These are phyloP conservation scores for Tetropium fuscum DNA, from an alignment of 2,888 invertebrate species.

Conservation along the genomic window DNA sequence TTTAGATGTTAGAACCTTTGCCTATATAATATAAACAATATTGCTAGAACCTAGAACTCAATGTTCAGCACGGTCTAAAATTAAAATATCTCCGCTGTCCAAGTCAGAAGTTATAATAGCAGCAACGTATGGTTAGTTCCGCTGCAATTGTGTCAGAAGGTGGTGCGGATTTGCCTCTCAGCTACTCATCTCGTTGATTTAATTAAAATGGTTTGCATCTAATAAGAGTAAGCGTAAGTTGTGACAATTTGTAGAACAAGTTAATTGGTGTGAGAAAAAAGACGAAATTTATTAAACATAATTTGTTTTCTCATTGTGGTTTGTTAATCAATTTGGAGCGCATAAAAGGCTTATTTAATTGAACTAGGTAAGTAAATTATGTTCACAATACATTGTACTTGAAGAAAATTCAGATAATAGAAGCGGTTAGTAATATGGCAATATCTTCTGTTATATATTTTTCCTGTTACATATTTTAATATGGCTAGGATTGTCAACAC, in stretches of 20 bases:
- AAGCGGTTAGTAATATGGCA: no score
- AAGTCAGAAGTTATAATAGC: constrained; percentile 24
- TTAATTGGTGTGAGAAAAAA: constrained; percentile 5
- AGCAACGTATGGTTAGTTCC: constrained; percentile 25
- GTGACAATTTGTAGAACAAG: background rate
- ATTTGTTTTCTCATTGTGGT: background rate
- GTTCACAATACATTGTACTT: no score
- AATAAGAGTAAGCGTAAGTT: constrained; percentile 3
- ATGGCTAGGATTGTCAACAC: no score
- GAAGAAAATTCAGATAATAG: no score
- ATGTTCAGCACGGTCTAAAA: constrained; percentile 50
- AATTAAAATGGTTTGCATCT: constrained; percentile 6
- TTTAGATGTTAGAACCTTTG: no score
- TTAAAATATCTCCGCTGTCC: constrained; percentile 47
- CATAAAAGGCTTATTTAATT: no score
- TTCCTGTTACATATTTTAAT: no score
- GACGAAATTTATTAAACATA: background rate
- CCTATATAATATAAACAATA: background rate
- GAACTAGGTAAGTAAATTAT: no score
- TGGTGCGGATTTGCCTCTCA: constrained; percentile 28
- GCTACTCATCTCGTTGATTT: constrained; percentile 4
- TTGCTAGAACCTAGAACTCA: constrained; percentile 29
- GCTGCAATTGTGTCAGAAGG: constrained; percentile 29
- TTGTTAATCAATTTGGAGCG: no score
- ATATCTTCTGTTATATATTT: no score